Evolutionary conservation across 2,113 vertebrate species (phyloP).

Genomic region (Oncorhynchus mykiss): DNA sequence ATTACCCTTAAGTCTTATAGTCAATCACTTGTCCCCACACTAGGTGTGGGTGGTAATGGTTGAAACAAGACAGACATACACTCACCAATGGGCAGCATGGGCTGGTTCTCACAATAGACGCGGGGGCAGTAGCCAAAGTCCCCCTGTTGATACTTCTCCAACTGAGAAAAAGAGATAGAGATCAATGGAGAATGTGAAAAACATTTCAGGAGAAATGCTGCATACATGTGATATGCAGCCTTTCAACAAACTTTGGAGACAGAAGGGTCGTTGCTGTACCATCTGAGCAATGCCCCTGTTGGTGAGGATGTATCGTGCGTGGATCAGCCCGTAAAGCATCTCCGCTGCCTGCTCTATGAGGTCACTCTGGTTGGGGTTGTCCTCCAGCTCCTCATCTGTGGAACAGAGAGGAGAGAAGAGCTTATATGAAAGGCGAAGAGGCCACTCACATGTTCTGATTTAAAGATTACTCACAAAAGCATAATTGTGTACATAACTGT

Average conservation of each 20-base stretch:
- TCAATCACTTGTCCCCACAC: no score
- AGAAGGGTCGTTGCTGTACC: conserved; percentile 65
- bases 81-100: conserved; percentile 96
- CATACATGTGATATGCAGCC: background rate
- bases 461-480: no score
- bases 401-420: background rate
- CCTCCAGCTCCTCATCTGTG: conserved; percentile 89
- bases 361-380: conserved; percentile 95
- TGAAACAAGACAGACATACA: background rate
- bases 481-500: no score
- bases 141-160: conserved; percentile 95
- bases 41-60: no score
- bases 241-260: background rate
- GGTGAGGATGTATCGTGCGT: conserved; percentile 93
- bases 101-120: conserved; percentile 95
- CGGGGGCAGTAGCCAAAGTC: conserved; percentile 93
- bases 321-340: conserved; percentile 94
- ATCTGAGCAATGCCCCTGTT: conserved; percentile 94
- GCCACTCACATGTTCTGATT: no score
- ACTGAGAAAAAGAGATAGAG: conserved; percentile 56
- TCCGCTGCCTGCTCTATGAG: conserved; percentile 93
- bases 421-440: background rate
- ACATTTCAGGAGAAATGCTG: background rate
- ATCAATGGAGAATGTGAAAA: background rate
- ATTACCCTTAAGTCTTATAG: no score